phyloP scores from a whole-genome alignment of 2,888 invertebrate species.

The Lepidochrysops patricia region DNA sequence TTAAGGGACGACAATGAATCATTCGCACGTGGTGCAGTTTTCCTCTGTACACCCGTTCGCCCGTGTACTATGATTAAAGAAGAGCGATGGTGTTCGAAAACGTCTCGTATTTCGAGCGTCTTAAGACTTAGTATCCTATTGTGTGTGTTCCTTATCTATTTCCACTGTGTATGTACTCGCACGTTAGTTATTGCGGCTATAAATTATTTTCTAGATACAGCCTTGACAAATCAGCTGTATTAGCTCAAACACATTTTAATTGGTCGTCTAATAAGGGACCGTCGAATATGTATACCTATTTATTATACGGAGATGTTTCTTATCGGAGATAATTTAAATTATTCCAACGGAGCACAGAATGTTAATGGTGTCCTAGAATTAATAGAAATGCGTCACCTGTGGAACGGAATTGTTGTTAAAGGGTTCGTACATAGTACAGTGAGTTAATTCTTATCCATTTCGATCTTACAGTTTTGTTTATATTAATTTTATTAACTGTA shows the following conservation, averaged over 20 bases:
- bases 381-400: slow-evolving; percentile 19
- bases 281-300: not conserved
- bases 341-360: slow-evolving; percentile 20
- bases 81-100: slow-evolving; percentile 32
- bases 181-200: slow-evolving; percentile 67
- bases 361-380: slow-evolving; percentile 19
- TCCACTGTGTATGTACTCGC: slow-evolving; percentile 72
- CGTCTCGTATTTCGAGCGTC: slow-evolving; percentile 35
- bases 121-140: slow-evolving; percentile 39
- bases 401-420: slow-evolving; percentile 1
- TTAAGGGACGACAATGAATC: slow-evolving; percentile 73
- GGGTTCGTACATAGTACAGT: not conserved
- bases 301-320: not conserved
- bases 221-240: slow-evolving; percentile 1
- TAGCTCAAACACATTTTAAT: not conserved
- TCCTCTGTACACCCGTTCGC: slow-evolving; percentile 61
- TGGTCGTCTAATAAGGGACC: not conserved
- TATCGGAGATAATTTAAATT: not conserved
- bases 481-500: too few relatives aligned
- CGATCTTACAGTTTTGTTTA: not conserved
- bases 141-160: slow-evolving; percentile 54
- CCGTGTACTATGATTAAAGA: slow-evolving; percentile 40
- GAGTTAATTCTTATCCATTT: not conserved
- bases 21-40: slow-evolving; percentile 76
- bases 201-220: slow-evolving; percentile 44